A percentile compares a stretch with the other conserved stretches of the same genome.
These are phyloP conservation scores for Drosophila neocordata DNA, from an alignment of 1,140 invertebrate genomes.

Conservation along the genomic window DNA sequence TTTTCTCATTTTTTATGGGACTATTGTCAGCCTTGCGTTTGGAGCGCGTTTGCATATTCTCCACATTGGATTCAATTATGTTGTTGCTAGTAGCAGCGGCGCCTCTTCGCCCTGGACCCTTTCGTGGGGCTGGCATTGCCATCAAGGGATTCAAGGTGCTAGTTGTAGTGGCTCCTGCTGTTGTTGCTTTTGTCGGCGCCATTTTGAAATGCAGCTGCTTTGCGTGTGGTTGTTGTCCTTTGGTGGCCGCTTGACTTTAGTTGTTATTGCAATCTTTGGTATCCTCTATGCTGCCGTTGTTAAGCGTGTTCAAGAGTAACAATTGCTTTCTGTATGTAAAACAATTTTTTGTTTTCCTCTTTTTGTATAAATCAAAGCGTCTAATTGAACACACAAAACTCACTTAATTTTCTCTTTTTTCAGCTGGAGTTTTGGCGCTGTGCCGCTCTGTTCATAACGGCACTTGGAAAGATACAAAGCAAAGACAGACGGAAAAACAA, in stretches of 20 bases:
- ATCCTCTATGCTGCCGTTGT: slow-evolving; percentile 13
- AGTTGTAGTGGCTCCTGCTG: slow-evolving; percentile 45
- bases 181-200: slow-evolving; percentile 76
- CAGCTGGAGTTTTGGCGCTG: slow-evolving; percentile 49
- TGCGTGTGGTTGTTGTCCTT: slow-evolving; percentile 19
- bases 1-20: slow-evolving; percentile 81
- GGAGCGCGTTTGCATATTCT: slow-evolving; percentile 68
- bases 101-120: slow-evolving; percentile 82
- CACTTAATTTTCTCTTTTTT: slow-evolving; percentile 32
- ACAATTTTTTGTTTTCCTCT: slow-evolving; percentile 26
- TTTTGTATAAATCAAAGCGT: slow-evolving; percentile 26
- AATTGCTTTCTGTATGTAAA: slow-evolving; percentile 13
- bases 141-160: slow-evolving; percentile 55
- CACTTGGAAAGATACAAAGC: slow-evolving; percentile 62
- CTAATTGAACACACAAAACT: slow-evolving; percentile 34
- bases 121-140: slow-evolving; percentile 52
- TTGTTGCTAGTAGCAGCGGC: slow-evolving; percentile 33
- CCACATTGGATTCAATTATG: slow-evolving; percentile 64
- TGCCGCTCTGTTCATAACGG: slow-evolving; percentile 59
- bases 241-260: neutral
- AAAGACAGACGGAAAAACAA: slow-evolving; percentile 32
- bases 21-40: slow-evolving; percentile 82
- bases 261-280: slow-evolving; percentile 29
- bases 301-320: neutral
- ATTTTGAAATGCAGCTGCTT: slow-evolving; percentile 66